Conservation (phyloP, 1,140 invertebrate genomes). For the Reticulitermes speratus region DNA sequence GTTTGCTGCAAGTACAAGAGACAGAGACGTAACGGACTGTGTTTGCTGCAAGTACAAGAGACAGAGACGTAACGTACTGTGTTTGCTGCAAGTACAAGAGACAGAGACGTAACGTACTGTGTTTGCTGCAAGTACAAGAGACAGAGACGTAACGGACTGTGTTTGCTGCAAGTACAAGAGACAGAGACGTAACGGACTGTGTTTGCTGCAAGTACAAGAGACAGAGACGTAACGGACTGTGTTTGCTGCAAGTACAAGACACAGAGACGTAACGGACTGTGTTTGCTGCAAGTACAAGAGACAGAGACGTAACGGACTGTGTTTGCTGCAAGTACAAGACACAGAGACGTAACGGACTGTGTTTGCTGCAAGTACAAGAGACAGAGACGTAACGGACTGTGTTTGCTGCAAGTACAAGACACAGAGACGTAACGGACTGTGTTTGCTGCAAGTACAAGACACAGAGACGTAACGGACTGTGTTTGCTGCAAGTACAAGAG, state of each 20-base stretch:
- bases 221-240: no score
- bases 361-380: constrained; percentile 45
- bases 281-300: constrained; percentile 45
- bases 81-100: constrained; percentile 45
- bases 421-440: no score
- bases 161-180: constrained; percentile 45
- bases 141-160: no score
- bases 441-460: constrained; percentile 45
- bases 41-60: constrained; percentile 45
- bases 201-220: constrained; percentile 45
- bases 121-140: constrained; percentile 45
- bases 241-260: constrained; percentile 45
- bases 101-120: no score
- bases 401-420: constrained; percentile 45
- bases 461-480: no score
- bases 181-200: no score
- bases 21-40: no score
- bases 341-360: no score
- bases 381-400: no score
- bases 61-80: no score
- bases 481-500: constrained; percentile 45
- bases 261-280: no score
- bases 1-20: constrained; percentile 45
- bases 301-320: no score
- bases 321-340: constrained; percentile 45